A percentile compares a stretch with the other conserved stretches of the same genome.
Evolutionary conservation across 2,888 invertebrate genomes (phyloP).

Genomic region (Nasonia oneida): DNA sequence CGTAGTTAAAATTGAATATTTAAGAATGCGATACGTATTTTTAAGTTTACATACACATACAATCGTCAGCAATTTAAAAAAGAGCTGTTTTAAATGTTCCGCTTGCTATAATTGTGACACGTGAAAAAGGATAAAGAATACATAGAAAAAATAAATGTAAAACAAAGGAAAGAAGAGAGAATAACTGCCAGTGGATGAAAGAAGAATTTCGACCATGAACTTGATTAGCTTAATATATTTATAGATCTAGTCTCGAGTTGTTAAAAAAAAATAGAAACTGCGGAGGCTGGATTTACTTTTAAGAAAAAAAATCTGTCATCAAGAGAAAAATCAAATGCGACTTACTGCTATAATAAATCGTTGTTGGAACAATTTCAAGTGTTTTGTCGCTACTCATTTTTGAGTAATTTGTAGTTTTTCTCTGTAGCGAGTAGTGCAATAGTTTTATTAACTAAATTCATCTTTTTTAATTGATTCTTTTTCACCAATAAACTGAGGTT

Average conservation of each 20-base stretch:
- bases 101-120: conserved; percentile 61
- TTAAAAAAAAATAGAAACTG: conserved; percentile 45
- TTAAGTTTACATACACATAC: conserved; percentile 52
- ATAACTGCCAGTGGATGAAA: conserved; percentile 57
- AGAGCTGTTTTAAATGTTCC: conserved; percentile 59
- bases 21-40: conserved; percentile 57
- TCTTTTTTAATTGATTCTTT: conserved; percentile 23
- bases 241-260: conserved; percentile 61
- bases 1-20: conserved; percentile 55
- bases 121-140: conserved; percentile 53
- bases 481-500: conserved; percentile 42
- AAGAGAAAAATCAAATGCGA: conserved; percentile 62
- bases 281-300: conserved; percentile 59
- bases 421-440: conserved; percentile 27
- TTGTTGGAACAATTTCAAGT: conserved; percentile 61
- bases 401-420: conserved; percentile 35
- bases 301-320: conserved; percentile 58
- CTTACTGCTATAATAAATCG: conserved; percentile 64
- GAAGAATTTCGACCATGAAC: conserved; percentile 51
- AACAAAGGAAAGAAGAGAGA: conserved; percentile 46
- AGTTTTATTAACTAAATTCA: conserved; percentile 21
- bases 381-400: conserved; percentile 53
- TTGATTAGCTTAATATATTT: conserved; percentile 59
- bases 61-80: conserved; percentile 55
- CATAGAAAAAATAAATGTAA: conserved; percentile 31